Evolutionary conservation across 2,797 vertebrate genomes (phyloP), one percentile per base, ranked within the genome.

Genomic region (Ctenopoma multispine): DNA sequence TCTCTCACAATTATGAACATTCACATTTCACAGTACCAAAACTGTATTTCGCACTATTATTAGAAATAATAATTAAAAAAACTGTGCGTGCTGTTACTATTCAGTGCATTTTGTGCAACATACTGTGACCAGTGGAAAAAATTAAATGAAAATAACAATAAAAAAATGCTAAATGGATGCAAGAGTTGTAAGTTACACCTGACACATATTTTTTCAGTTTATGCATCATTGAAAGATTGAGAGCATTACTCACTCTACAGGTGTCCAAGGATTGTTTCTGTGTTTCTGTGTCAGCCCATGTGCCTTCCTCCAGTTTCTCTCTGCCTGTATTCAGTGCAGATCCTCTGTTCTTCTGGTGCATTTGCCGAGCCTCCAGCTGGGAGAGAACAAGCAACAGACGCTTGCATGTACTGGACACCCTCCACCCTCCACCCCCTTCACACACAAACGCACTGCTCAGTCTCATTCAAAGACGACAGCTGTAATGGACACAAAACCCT

Each of bases 391-490:
- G 41, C 80, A 65, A 24, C 51, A 73, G 78, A 56, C 2, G 3
- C 75, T 68, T 15, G 17, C 68, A 77, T 79, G 65, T 58, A 57
- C 58, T 66, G 51, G 21, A 68, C 79, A 49, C 27, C 65, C 59
- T 36, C 77, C 69, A 67, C 54, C n/a, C n/a, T n/a, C n/a, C n/a
- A n/a, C 47, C 68, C 29, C 38, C 12, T 6, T 27, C 21, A 56
- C 63, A 43, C 43, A 34, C 47, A 49, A 47, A 36, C 63, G 61
- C 51, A 41, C 53, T 53, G 7, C 49, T 34, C 43, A 48, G 68
- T 69, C 53, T 72, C 69, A 76, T 75, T 82, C 62, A 82, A 65
- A 75, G 76, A 62, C 51, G 81, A 67, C 71, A 75, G 68, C 64
- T 79, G 73, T 60, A 87, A 72, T 67, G 65, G 84, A 61, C 68